Evolutionary conservation across 1,140 invertebrate species (phyloP), one percentile per base, ranked within the genome.

Genomic region (Batillaria attramentaria): DNA sequence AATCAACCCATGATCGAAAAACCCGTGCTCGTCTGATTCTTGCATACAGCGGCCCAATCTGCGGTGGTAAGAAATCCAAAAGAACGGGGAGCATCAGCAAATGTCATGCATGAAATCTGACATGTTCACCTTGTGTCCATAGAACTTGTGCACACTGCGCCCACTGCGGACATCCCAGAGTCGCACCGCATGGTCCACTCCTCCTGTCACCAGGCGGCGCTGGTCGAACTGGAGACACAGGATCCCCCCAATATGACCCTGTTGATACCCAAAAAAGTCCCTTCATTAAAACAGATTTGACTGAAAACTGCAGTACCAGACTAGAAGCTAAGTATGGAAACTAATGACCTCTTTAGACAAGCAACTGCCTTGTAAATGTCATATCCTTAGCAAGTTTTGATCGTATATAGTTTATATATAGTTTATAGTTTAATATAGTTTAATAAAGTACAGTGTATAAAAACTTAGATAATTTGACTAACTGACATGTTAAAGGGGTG

Each of bases 151-250:
- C 41, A 90, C 83, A 81, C 85, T 87, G 50, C 84, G 81, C 24
- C 89, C 89, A 84, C 85, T 88, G 33, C 88, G 80, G 39, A 90
- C 87, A 57, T 90, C 89, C 89, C 89, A 90, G 35, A 90, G 76
- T 70, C 89, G 74, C 39, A 90, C 81, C 2, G 81, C 81, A 6
- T 87, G 78, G 72, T 90, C 89, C 57, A 87, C 72, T 31, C 88
- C 87, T 35, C 87, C 88, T 16, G 87, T 87, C 31, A 89, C 79
- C 70, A 90, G 76, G 77, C 89, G 83, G n/a, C 84, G 78, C 33
- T 83, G 80, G 84, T 88, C 87, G 86, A 87, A 88, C 42, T 85
- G 82, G 24, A 89, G 66, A 83, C 86, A 87, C 10, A 81, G 72
- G 31, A 90, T 85, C 42, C 83, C 83, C 79, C 84, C 86, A 78